Base-by-base conservation (phyloP, 2,888 invertebrate genomes). In the Brenthis daphne region DNA sequence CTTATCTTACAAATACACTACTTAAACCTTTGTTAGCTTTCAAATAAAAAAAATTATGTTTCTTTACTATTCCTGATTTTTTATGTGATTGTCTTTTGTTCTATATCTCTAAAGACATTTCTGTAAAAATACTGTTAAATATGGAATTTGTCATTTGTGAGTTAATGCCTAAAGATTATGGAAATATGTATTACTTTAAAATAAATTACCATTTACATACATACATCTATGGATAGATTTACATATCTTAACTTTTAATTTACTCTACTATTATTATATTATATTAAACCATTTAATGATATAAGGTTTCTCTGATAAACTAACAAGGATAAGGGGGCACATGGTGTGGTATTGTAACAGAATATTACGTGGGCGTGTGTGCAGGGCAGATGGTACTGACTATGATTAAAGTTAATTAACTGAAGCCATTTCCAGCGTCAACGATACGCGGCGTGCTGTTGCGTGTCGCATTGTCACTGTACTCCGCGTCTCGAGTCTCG, bases 391-490 rank as follows among this genome's bases (percentile, higher is more conserved):
- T 92, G 91, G 86, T 84, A 83, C 83, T 79, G 85, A 85, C 84
- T 86, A 86, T 90, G 91, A 92, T 92, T 91, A 92, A 91, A 92
- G 86, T 91, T 92, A 92, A 92, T 92, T 92, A 92, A 90, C 89
- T 90, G 92, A 92, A 92, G 92, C 92, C 92, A 88, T 92, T 90
- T 88, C 86, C 86, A 84, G 87, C 76, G 75, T 78, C 77, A 81
- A 63, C 63, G 63, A 63, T 53, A 43, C 14, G 80, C 78, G 78
- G 65, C 70, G 73, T 74, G 76, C 14, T 60, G 67, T 67, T 74
- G 78, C 74, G 77, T 76, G 77, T 74, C 76, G 79, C 66, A 64
- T 68, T 67, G 64, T 57, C 70, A 55, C 57, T 68, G 65, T 70
- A 65, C 51, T 65, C 54, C 16, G 50, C 20, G 16, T 33, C 60